Evolutionary conservation across 2,113 vertebrate species (phyloP).

Genomic region (Clarias macrocephalus): DNA sequence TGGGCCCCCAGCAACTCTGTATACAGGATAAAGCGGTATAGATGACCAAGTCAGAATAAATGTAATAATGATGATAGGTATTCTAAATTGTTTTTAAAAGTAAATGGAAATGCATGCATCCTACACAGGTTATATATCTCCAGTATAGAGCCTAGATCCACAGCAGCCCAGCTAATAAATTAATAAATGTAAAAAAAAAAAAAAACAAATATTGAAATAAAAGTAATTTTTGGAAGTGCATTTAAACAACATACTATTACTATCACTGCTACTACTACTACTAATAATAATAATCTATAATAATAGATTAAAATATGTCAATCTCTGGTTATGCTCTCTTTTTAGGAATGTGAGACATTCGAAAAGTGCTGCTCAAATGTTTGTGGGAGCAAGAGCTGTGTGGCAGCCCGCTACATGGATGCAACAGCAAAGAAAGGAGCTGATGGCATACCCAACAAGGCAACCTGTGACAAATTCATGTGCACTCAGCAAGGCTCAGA

Average conservation of each 20-base stretch:
- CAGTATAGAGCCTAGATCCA: neutral
- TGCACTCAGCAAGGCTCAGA: constrained; percentile 94
- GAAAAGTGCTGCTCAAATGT: constrained; percentile 98
- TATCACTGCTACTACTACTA: neutral
- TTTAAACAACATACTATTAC: no score
- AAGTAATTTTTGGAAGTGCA: neutral
- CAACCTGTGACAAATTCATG: constrained; percentile 87
- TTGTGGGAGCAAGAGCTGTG: constrained; percentile 91
- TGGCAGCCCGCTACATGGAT: constrained; percentile 87
- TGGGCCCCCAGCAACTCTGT: no score
- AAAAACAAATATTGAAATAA: neutral
- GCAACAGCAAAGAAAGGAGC: constrained; percentile 80
- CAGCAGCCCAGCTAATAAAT: neutral
- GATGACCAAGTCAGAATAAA: neutral
- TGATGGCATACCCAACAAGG: constrained; percentile 83
- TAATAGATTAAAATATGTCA: constrained; percentile 78
- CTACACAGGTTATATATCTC: neutral
- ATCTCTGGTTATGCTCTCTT: constrained; percentile 64
- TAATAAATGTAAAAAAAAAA: neutral
- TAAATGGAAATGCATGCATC: neutral
- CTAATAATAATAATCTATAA: neutral
- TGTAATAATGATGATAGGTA: neutral
- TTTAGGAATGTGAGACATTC: constrained; percentile 88
- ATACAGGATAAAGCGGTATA: no score
- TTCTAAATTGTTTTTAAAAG: neutral